These are phyloP conservation scores for Onthophagus sagittarius DNA, from an alignment of 2,888 invertebrate species.

Conservation along the genomic window DNA sequence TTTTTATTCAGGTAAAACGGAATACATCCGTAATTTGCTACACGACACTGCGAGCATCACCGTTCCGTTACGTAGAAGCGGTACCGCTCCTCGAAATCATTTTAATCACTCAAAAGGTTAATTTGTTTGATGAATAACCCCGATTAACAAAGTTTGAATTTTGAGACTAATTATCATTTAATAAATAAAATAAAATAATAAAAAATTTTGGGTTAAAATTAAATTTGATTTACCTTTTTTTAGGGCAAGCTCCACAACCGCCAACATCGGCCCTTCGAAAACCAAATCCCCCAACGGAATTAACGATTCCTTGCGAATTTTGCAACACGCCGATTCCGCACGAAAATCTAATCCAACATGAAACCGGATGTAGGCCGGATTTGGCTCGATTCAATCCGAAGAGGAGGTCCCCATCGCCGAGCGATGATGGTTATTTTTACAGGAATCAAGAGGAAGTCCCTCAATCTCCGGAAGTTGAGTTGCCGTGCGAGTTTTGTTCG, in stretches of 20 bases:
- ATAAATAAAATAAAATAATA: no score
- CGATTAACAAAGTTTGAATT: no score
- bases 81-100: slow-evolving; percentile 44
- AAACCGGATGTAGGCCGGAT: slow-evolving; percentile 50
- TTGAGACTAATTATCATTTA: no score
- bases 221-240: no score
- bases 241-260: slow-evolving; percentile 43
- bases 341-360: slow-evolving; percentile 52
- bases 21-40: slow-evolving; percentile 46
- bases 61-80: slow-evolving; percentile 43
- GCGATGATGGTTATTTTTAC: slow-evolving; percentile 33
- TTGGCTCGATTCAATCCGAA: slow-evolving; percentile 42
- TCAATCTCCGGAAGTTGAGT: slow-evolving; percentile 44
- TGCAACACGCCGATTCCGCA: slow-evolving; percentile 53
- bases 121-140: no score
- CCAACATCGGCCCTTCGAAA: slow-evolving; percentile 46
- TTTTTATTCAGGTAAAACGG: slow-evolving; percentile 46
- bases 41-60: slow-evolving; percentile 48
- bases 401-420: slow-evolving; percentile 31
- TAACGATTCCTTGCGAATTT: slow-evolving; percentile 55
- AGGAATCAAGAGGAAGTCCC: slow-evolving; percentile 32
- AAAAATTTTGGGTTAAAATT: no score
- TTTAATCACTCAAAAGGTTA: slow-evolving; percentile 46
- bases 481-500: slow-evolving; percentile 61
- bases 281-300: slow-evolving; percentile 53